Evolutionary conservation across 2,888 invertebrate genomes (phyloP).

Genomic region (Phasia obesa): DNA sequence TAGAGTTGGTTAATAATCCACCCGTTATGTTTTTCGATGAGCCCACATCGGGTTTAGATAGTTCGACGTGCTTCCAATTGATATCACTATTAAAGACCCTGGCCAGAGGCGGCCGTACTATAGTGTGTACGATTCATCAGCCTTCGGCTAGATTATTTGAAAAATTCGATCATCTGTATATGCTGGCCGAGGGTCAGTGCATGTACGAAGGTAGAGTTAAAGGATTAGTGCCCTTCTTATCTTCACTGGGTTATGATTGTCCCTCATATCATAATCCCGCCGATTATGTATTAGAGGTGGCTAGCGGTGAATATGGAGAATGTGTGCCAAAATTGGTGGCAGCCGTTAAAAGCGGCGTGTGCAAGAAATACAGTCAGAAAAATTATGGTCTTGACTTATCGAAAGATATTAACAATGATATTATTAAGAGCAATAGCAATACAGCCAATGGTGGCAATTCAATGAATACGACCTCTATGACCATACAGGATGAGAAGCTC

Average conservation of each 20-base stretch:
- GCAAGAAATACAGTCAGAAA: constrained; percentile 84
- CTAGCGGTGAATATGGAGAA: constrained; percentile 96
- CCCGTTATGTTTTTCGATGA: constrained; percentile 99
- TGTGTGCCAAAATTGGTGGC: constrained; percentile 92
- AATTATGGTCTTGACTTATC: constrained; percentile 77
- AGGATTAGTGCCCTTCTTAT: constrained; percentile 93
- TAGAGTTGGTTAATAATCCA: constrained; percentile 97
- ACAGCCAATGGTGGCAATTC: constrained; percentile 80
- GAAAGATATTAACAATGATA: constrained; percentile 84
- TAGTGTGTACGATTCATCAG: constrained; percentile 98
- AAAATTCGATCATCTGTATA: constrained; percentile 96
- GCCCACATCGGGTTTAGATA: constrained; percentile 96
- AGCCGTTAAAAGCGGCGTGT: constrained; percentile 91
- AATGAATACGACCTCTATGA: constrained; percentile 81
- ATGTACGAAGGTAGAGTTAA: constrained; percentile 94
- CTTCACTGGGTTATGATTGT: constrained; percentile 92
- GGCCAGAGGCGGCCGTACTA: constrained; percentile 93
- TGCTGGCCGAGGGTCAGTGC: constrained; percentile 95
- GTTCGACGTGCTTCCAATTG: constrained; percentile 96
- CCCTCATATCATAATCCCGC: constrained; percentile 98
- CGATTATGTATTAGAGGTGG: constrained; percentile 98
- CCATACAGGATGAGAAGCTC: constrained; percentile 83
- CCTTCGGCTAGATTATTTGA: constrained; percentile 97
- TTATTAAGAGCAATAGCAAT: constrained; percentile 82
- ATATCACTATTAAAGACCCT: constrained; percentile 93